Conservation (phyloP, 2,797 vertebrate species). For the Ptychadena robeensis region DNA sequence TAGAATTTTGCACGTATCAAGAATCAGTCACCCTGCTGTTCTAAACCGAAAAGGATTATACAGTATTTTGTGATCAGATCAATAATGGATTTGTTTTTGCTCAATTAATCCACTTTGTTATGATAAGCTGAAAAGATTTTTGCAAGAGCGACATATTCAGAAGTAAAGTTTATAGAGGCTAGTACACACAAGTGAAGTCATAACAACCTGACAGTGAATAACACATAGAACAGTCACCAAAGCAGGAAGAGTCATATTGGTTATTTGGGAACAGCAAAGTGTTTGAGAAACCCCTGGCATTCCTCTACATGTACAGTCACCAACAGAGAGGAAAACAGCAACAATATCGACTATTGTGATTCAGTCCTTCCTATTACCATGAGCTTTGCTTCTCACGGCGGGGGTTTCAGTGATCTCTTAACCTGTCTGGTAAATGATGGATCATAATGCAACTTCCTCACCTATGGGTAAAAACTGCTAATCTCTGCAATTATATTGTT, state of each 20-base stretch:
- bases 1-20: constrained; percentile 22
- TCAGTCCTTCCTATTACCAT: constrained; percentile 24
- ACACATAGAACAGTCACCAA: not conserved
- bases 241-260: constrained; percentile 10
- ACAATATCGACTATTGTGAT: constrained; percentile 39
- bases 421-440: constrained; percentile 43
- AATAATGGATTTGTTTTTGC: constrained; percentile 24
- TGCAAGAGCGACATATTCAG: not conserved
- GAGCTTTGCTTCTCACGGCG: constrained; percentile 25
- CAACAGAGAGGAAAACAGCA: not conserved
- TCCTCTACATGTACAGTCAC: constrained; percentile 17
- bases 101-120: constrained; percentile 39
- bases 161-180: constrained; percentile 18
- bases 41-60: constrained; percentile 29
- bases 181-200: constrained; percentile 18
- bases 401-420: constrained; percentile 13
- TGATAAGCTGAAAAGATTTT: constrained; percentile 39
- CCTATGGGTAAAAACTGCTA: constrained; percentile 34
- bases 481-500: constrained; percentile 52
- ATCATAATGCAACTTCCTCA: constrained; percentile 43
- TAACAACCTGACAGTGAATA: constrained; percentile 19
- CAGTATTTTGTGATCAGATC: constrained; percentile 23
- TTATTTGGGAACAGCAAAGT: constrained; percentile 6
- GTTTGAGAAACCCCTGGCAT: constrained; percentile 20
- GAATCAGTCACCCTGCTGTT: constrained; percentile 13